These are phyloP conservation scores for Lycodopsis pacificus DNA, from an alignment of 2,797 vertebrate genomes.

Conservation along the genomic window DNA sequence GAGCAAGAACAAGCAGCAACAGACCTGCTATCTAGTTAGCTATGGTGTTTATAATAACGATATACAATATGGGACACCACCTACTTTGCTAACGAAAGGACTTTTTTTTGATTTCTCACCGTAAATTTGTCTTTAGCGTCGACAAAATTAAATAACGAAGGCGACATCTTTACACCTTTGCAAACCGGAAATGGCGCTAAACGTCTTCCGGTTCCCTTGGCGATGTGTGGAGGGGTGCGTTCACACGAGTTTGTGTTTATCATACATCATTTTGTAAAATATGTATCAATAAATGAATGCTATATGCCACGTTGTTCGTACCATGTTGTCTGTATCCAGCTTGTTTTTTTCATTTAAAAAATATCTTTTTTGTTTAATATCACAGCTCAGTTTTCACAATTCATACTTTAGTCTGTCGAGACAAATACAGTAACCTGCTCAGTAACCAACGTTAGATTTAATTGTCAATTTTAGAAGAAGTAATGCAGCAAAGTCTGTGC, in stretches of 20 bases:
- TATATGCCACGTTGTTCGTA: no score
- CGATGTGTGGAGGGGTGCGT: neutral
- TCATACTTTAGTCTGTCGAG: neutral
- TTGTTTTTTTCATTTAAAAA: neutral
- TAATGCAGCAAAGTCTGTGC: neutral
- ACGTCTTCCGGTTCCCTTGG: conserved; percentile 66
- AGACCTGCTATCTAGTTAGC: fast-evolving
- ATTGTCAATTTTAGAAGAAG: neutral
- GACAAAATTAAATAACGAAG: conserved; percentile 79
- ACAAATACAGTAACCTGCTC: neutral
- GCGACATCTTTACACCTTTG: conserved; percentile 78
- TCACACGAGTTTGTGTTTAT: conserved; percentile 18
- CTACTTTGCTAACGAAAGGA: fast-evolving
- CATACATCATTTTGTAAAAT: no score
- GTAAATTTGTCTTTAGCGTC: conserved; percentile 86
- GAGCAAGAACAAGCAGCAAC: neutral
- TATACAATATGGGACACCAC: fast-evolving
- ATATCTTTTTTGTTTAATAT: neutral
- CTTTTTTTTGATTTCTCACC: conserved; percentile 58
- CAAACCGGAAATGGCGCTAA: conserved; percentile 35
- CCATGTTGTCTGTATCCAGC: neutral
- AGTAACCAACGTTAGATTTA: neutral
- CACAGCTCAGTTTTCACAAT: neutral
- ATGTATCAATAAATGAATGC: no score
- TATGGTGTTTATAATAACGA: fast-evolving